Percentiles rank a stretch among this genome's conserved stretches.
Conservation (phyloP, 2,113 vertebrate genomes). For the Perccottus glenii region DNA sequence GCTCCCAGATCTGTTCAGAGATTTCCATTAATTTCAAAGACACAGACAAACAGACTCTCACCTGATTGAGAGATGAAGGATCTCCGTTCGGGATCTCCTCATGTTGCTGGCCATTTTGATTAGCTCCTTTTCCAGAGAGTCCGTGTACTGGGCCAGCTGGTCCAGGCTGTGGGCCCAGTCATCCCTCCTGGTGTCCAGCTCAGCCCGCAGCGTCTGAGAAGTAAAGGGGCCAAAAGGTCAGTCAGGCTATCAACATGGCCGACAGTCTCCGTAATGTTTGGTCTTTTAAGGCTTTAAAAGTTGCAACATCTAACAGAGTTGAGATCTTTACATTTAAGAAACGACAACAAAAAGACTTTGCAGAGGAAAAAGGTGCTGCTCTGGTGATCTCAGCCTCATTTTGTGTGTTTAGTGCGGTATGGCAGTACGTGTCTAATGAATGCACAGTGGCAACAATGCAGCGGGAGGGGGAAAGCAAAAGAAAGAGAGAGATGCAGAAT, state of each 20-base stretch:
- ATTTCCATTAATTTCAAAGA: not conserved
- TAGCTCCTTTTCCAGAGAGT: constrained; percentile 84
- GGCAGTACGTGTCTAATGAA: constrained; percentile 69
- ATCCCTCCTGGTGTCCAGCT: constrained; percentile 75
- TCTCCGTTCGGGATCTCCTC: constrained; percentile 84
- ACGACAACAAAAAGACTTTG: not conserved
- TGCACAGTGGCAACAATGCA: constrained; percentile 63
- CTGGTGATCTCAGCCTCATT: constrained; percentile 62
- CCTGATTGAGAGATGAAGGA: constrained; percentile 86
- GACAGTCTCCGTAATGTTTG: not conserved
- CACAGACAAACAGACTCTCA: too few species aligned
- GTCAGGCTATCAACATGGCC: constrained; percentile 6
- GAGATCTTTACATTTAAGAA: constrained; percentile 8
- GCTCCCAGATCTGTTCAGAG: constrained; percentile 17
- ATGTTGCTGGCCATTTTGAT: constrained; percentile 82
- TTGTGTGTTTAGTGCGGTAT: constrained; percentile 61
- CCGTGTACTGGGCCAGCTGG: constrained; percentile 82
- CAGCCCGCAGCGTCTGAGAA: constrained; percentile 67
- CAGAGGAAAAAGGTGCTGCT: constrained; percentile 22
- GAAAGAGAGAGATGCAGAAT: constrained; percentile 27
- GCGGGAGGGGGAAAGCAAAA: constrained; percentile 21
- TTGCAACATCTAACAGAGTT: constrained; percentile 25
- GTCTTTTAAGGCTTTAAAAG: constrained; percentile 8
- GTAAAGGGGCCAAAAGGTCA: constrained; percentile 33
- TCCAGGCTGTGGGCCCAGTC: constrained; percentile 81